Base-by-base conservation (phyloP, 2,113 vertebrate species). In the Zosterops lateralis region DNA sequence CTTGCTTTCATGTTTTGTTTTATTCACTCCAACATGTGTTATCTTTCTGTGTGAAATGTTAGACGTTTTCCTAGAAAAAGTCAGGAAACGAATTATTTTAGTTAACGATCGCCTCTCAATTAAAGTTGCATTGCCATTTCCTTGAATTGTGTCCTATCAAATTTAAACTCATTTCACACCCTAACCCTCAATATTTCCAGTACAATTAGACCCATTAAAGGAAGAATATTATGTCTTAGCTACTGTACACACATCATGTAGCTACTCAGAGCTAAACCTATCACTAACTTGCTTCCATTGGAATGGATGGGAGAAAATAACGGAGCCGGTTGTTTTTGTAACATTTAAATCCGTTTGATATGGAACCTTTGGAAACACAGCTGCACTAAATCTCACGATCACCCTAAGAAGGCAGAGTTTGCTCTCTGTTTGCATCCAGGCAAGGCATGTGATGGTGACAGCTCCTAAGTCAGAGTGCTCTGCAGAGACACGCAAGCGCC, bases 141-240 rank as follows among this genome's bases (percentile, higher is more conserved):
- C 85, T 80, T 83, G n/a, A 94, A 87, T 67, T 86, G 90, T 77
- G 45, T 53, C 65, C 75, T 90, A 79, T 38, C 57, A 57, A 85
- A 91, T 77, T 73, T 24, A 85, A 67, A 54, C 62, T 88, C 56
- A n/a, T 77, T 93, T 95, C 81, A 90, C 75, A 83, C 74, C 40
- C 60, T 56, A 85, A 48, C 56, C 40, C 28, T 76, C 62, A 56
- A 10, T 76, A 80, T 40, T 91, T 90, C 72, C 45, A 67, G 47
- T 17, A 74, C 19, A 68, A 64, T 84, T n/a, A 80, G 50, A 72
- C 14, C 24, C 42, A 76, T 38, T 81, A 87, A 84, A 89, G 66
- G 18, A 75, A 38, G 54, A 84, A 34, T n/a, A 73, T 22, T 78
- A 29, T 12, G 32, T 18, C 42, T 86, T n/a, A 67, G 76, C 68